These are phyloP conservation scores for Petrocephalus sullivani DNA, from an alignment of 2,797 vertebrate species.

Conservation along the genomic window DNA sequence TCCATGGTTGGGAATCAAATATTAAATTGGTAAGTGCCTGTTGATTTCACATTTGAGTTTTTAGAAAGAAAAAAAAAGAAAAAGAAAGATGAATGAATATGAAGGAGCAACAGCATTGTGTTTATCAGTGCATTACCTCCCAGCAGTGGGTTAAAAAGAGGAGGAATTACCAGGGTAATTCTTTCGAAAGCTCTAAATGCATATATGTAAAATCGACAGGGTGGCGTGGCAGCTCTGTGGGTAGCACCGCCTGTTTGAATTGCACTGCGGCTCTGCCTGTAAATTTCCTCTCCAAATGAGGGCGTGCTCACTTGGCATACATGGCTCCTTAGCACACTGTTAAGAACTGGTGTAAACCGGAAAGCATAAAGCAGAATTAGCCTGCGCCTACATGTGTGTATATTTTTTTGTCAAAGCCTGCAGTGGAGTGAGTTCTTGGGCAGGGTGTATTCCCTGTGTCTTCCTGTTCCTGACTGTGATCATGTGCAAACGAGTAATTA, in stretches of 20 bases:
- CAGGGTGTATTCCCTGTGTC: not conserved
- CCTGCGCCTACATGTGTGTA: not conserved
- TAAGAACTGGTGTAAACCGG: not conserved
- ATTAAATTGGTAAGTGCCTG: not conserved
- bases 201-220: not conserved
- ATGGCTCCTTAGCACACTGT: not conserved
- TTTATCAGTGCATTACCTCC: not conserved
- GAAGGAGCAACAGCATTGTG: not conserved
- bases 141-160: not conserved
- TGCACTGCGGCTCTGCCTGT: not conserved
- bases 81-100: not conserved
- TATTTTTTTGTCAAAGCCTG: not conserved
- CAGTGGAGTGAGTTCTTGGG: not conserved
- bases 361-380: not conserved
- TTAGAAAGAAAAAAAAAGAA: not conserved
- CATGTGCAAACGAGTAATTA: not conserved
- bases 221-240: not conserved
- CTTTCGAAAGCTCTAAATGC: not conserved
- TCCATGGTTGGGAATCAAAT: not conserved
- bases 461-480: not conserved
- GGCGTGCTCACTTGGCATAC: not conserved
- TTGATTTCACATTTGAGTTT: not conserved
- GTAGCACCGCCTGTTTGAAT: not conserved
- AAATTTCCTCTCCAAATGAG: not conserved
- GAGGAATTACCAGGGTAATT: slow-evolving; percentile 4